Percentiles rank a stretch among this genome's conserved stretches.
These are phyloP conservation scores for Yponomeuta cagnagella DNA, from an alignment of 2,888 invertebrate species.

Conservation along the genomic window DNA sequence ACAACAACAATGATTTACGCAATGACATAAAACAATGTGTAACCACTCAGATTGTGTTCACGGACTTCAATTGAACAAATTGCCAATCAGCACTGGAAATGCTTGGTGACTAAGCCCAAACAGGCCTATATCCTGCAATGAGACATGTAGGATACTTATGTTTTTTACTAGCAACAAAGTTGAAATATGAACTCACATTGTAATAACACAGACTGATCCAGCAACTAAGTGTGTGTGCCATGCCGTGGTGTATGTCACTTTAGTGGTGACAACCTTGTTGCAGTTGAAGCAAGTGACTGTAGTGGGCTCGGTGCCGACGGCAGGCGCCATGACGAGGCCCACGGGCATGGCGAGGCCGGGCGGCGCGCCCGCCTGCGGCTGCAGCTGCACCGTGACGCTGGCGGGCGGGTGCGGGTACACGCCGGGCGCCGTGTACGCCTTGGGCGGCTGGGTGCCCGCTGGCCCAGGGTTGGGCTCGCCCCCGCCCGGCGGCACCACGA, in stretches of 20 bases:
- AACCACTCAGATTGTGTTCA: no score
- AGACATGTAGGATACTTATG: no score
- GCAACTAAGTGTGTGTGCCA: constrained; percentile 70
- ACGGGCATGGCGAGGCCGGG: constrained; percentile 42
- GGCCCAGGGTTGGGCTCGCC: constrained; percentile 29
- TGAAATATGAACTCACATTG: constrained; percentile 50
- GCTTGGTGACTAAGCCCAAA: no score
- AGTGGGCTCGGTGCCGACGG: constrained; percentile 63
- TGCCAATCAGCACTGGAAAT: no score
- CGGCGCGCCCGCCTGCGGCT: constrained; percentile 42
- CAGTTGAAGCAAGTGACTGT: constrained; percentile 66
- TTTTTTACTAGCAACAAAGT: no score
- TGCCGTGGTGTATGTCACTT: constrained; percentile 65
- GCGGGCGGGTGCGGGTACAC: constrained; percentile 60
- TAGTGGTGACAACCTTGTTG: constrained; percentile 62
- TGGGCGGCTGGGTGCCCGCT: constrained; percentile 40
- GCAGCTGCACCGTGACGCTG: constrained; percentile 42
- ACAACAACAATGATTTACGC: no score
- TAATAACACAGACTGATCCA: constrained; percentile 63
- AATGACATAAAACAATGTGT: no score
- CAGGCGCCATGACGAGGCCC: constrained; percentile 53
- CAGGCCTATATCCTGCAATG: no score
- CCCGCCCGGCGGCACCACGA: constrained; percentile 35
- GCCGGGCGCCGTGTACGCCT: constrained; percentile 51
- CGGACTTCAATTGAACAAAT: no score